Base-by-base conservation (phyloP, 2,113 vertebrate species). In the Kryptolebias marmoratus region DNA sequence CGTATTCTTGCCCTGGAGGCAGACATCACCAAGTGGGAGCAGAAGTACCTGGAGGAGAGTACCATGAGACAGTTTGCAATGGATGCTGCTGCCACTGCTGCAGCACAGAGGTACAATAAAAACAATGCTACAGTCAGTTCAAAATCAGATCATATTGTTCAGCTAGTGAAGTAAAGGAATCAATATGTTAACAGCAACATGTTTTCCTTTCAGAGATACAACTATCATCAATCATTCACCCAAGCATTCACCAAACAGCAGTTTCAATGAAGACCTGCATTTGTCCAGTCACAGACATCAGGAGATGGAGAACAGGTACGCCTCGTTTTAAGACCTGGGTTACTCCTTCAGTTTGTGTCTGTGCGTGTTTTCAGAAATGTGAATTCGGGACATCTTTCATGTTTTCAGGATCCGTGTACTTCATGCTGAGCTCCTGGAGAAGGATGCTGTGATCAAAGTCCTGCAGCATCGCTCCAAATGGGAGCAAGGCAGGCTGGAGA, bases 1-100 rank as follows among this genome's bases (percentile, higher is more conserved):
- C 93, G 94, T 56, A 94, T 99, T 71, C 88, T 99, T 87, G 97
- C 96, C 0, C 91, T 99, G 81, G 98, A 99, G 87, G 98, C 97
- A 0, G 98, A 99, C 85, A 98, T 99, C 95, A 99, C 97, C 78
- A 98, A 96, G 84, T 99, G 98, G 98, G 98, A 99, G 83, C 98
- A 99, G 81, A 99, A 99, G 80, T 99, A 97, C 71, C 83, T 99
- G 79, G 97, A 99, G 87, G 97, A 99, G 72, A 96, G 97, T 81
- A 98, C 97, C 78, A 99, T 99, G 96, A 93, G 96, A 66, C 96
- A 99, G 90, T 99, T 99, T 1, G 98, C 97, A 68, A 98, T 99
- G 98, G 97, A 99, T 0, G 97, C 97, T 0, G 98, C 98, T 0
- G 98, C 98, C 63, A 98, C 98, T 0, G 97, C 98, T 0, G 97